Evolutionary conservation across 2,113 vertebrate species (phyloP), one percentile per base, ranked within the genome.

Genomic region (Narcine bancroftii): DNA sequence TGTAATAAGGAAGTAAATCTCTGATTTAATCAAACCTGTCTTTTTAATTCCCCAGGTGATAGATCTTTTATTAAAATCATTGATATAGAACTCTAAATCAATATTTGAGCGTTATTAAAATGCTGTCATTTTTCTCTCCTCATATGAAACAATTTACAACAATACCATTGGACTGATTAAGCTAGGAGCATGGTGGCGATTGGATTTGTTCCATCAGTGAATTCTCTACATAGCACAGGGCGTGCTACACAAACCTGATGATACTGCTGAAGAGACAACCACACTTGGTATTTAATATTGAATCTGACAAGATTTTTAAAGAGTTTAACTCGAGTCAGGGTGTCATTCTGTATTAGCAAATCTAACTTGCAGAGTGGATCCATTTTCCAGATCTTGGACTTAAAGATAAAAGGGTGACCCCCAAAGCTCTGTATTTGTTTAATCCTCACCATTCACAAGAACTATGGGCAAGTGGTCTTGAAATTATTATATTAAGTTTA

Each of bases 41-140:
- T 85, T 24, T 60, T 36, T 36, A 39, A 63, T 87, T 87, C 53
- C 81, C 81, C 15, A 19, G 33, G 53, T 87, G 39, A 87, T 87
- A 60, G n/a, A n/a, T 10, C 81, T 60, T 87, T 87, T 87, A 87
- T 87, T 60, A 87, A 85, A 87, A 87, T n/a, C 81, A 87, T 63
- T 87, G 81, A n/a, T 53, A 60, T 2, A 60, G 81, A 60, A 87
- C 19, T 87, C 53, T 87, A 56, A 87, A 87, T 87, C 81, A 39
- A 87, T 87, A 87, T 60, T 33, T 60, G 53, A 87, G 36, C 17
- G 81, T 87, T 63, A 87, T 87, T 87, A 87, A 87, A 60, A 60
- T 36, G 50, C n/a, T 36, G n/a, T 60, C 56, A 56, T 56, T 87
- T 56, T 17, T 87, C 53, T 60, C 53, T 87, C 56, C 56, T 87